Percentiles rank a stretch among this genome's conserved stretches.
These are phyloP conservation scores for Orientallactaga bullata DNA, from an alignment of 2,113 vertebrate species.

Conservation along the genomic window DNA sequence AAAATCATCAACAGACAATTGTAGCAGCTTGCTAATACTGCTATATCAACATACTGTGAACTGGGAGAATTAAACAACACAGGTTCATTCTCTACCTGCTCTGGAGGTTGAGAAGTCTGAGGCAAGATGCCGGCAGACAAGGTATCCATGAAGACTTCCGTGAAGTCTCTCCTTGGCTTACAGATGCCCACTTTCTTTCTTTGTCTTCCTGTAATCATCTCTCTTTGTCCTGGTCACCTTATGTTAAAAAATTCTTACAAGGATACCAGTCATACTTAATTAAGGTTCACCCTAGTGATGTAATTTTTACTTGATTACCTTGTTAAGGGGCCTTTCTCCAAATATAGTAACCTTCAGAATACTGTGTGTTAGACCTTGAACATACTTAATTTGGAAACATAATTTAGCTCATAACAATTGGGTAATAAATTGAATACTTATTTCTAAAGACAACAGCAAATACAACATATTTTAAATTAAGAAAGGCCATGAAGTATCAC, in stretches of 20 bases:
- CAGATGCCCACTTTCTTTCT: not conserved
- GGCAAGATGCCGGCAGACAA: not conserved
- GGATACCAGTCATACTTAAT: not conserved
- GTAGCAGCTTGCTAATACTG: not conserved
- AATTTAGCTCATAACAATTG: not conserved
- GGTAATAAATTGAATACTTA: not conserved
- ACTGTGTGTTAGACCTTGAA: not conserved
- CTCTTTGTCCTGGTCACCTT: not conserved
- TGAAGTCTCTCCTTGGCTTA: not conserved
- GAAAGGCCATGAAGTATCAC: not conserved
- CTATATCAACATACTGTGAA: not conserved
- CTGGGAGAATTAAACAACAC: not conserved
- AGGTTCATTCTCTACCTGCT: not conserved
- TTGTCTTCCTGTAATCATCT: not conserved
- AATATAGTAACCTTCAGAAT: not conserved
- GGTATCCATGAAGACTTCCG: not conserved
- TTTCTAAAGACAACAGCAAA: conserved; percentile 11
- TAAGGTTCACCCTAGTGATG: not conserved
- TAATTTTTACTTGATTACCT: not conserved
- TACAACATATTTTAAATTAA: not conserved
- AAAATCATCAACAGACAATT: not conserved
- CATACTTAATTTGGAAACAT: not conserved
- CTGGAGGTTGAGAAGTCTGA: not conserved
- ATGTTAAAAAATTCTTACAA: not conserved
- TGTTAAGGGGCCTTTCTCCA: not conserved